Evolutionary conservation across 2,888 invertebrate species (phyloP).

Genomic region (Cheilosia urbana): DNA sequence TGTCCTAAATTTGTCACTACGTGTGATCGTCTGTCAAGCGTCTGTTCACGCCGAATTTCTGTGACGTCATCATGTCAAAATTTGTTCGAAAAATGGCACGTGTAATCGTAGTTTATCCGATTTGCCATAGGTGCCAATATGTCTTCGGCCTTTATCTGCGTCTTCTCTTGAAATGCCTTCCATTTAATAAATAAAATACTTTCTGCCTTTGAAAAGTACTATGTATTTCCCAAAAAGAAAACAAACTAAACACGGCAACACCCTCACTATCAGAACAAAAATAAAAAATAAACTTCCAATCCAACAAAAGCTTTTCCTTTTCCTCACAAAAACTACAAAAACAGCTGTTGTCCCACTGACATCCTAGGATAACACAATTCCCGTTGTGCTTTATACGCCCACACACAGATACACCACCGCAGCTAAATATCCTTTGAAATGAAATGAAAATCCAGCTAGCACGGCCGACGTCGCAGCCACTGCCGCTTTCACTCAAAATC

Average conservation of each 20-base stretch:
- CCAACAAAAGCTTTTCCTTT: conserved; percentile 39
- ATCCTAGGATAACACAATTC: conserved; percentile 70
- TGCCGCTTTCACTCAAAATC: conserved; percentile 57
- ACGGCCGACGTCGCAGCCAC: conserved; percentile 33
- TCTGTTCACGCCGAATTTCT: no score
- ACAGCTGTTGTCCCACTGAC: conserved; percentile 58
- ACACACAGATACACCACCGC: conserved; percentile 11
- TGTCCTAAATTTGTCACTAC: no score
- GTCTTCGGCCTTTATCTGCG: no score
- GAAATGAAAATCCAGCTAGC: conserved; percentile 50
- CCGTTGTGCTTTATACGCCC: conserved; percentile 58
- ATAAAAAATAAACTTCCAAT: no score
- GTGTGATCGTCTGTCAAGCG: no score
- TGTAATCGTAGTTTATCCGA: no score
- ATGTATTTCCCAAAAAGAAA: no score
- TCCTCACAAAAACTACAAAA: conserved; percentile 17
- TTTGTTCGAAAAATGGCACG: no score
- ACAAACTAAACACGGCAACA: conserved; percentile 33
- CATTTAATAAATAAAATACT: no score
- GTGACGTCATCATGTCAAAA: no score
- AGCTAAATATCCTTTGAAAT: conserved; percentile 55
- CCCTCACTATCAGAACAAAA: not conserved
- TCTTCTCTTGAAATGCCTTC: no score
- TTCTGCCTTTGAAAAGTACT: not conserved
- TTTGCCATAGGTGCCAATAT: no score